phyloP scores from a whole-genome alignment of 2,888 invertebrate genomes.

The Disparrhopalites patrizii region DNA sequence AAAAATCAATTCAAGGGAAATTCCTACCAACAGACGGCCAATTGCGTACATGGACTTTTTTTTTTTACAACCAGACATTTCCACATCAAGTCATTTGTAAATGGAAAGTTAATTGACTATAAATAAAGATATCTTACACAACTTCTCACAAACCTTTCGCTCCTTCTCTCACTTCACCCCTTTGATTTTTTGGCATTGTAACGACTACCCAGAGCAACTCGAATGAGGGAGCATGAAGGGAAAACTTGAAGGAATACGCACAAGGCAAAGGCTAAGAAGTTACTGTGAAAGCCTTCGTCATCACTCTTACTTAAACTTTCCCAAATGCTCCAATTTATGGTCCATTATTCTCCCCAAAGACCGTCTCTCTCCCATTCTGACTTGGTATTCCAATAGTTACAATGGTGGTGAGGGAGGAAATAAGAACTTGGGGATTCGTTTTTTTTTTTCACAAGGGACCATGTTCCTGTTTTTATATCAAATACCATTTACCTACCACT shows the following conservation, averaged over 20 bases:
- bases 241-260: too few species aligned
- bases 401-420: too few species aligned
- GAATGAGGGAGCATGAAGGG: too few species aligned
- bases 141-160: too few species aligned
- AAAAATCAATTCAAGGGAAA: background rate
- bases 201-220: too few species aligned
- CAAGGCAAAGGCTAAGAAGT: background rate
- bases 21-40: background rate
- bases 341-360: constrained; percentile 1
- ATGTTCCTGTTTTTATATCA: background rate
- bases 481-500: background rate
- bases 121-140: background rate
- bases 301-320: constrained; percentile 6
- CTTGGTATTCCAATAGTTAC: background rate
- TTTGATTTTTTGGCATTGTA: too few species aligned
- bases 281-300: background rate
- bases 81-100: background rate
- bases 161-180: too few species aligned
- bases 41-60: background rate
- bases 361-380: background rate
- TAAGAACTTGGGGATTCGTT: too few species aligned
- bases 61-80: background rate
- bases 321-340: constrained; percentile 5
- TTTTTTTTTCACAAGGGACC: too few species aligned
- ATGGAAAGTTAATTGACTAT: constrained; percentile 1